Evolutionary conservation across 2,888 invertebrate species (phyloP).

Genomic region (Hesperia comma): DNA sequence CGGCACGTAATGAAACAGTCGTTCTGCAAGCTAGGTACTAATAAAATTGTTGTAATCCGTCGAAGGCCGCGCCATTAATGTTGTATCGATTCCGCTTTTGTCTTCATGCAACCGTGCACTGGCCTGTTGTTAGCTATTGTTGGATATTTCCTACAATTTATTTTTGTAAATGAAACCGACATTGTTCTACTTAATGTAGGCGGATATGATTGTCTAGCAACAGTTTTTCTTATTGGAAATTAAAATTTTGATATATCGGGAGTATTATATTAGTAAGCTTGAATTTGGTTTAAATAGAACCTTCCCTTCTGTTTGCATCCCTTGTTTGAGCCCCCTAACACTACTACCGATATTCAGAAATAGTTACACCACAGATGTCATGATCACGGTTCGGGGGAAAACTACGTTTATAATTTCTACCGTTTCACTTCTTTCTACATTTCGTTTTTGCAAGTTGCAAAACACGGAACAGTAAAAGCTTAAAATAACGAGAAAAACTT

Average conservation of each 20-base stretch:
- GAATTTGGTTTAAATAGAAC: too few relatives aligned
- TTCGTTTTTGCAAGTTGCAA: not conserved
- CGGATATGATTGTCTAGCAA: not conserved
- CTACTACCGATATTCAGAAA: too few relatives aligned
- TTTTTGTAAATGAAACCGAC: constrained; percentile 5
- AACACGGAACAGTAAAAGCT: not conserved
- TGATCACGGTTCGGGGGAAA: too few relatives aligned
- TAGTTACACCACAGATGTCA: too few relatives aligned
- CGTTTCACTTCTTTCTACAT: too few relatives aligned
- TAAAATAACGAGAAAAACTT: constrained; percentile 7
- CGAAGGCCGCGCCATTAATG: constrained; percentile 33
- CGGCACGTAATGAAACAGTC: constrained; percentile 13
- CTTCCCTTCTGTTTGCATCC: too few relatives aligned
- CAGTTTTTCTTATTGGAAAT: too few relatives aligned
- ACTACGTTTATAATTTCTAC: too few relatives aligned
- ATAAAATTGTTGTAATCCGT: constrained; percentile 33
- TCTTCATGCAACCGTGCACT: constrained; percentile 29
- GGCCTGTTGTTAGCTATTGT: constrained; percentile 20
- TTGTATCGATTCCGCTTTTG: constrained; percentile 35
- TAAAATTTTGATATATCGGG: too few relatives aligned
- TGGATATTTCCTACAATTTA: constrained; percentile 10
- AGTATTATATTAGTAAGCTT: too few relatives aligned
- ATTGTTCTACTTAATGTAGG: not conserved
- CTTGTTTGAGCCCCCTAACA: too few relatives aligned
- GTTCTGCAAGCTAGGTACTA: constrained; percentile 29